Percentiles rank a stretch among this genome's conserved stretches.
phyloP scores from a whole-genome alignment of 2,888 invertebrate species.

The Dynastes hyllus region DNA sequence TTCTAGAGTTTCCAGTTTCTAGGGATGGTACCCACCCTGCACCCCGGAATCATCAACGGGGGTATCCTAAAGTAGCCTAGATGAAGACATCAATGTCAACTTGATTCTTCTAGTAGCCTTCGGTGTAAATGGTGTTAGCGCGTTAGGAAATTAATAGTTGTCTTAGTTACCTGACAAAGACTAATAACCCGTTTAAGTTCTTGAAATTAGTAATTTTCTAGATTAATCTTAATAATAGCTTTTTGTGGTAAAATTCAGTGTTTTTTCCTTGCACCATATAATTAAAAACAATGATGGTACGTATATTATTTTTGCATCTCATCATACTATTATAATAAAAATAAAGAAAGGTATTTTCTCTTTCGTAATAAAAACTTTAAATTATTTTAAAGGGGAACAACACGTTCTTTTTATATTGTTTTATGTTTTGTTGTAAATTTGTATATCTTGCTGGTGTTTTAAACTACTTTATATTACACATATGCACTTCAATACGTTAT shows the following conservation, averaged over 20 bases:
- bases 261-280: not conserved
- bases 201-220: conserved; percentile 16
- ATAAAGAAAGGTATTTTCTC: no score
- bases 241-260: not conserved
- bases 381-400: no score
- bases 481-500: not conserved
- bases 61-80: conserved; percentile 36
- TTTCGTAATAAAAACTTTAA: no score
- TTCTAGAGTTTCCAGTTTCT: conserved; percentile 34
- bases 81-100: conserved; percentile 56
- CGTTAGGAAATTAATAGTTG: conserved; percentile 22
- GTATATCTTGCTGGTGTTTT: no score
- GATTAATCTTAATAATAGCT: not conserved
- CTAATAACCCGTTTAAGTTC: not conserved
- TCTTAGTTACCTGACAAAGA: not conserved
- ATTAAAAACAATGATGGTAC: no score
- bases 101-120: conserved; percentile 4
- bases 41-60: conserved; percentile 31
- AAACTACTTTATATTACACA: no score
- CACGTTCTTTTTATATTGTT: no score
- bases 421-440: no score
- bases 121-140: conserved; percentile 20
- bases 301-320: no score
- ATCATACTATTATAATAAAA: no score
- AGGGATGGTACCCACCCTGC: conserved; percentile 28